Percentiles rank a stretch among this genome's conserved stretches.
phyloP scores from a whole-genome alignment of 2,888 invertebrate species.

The Mechanitis mazaeus region DNA sequence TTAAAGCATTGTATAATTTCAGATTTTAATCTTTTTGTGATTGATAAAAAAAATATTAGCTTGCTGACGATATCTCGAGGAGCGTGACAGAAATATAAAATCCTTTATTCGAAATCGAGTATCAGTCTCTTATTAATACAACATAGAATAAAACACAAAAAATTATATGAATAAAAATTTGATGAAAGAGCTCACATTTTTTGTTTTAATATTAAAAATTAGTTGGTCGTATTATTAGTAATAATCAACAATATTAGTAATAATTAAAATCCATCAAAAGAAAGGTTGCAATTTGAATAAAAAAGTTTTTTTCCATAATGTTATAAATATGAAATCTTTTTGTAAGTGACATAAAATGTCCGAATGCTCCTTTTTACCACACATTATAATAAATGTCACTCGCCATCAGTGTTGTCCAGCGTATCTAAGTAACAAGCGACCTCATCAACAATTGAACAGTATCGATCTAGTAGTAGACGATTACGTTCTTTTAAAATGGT shows the following conservation, averaged over 20 bases:
- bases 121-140: conserved; percentile 15
- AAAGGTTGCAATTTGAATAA: no score
- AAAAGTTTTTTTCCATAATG: no score
- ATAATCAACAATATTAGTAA: no score
- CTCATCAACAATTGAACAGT: conserved; percentile 69
- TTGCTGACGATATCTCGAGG: conserved; percentile 30
- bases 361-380: not conserved
- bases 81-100: conserved; percentile 40
- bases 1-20: conserved; percentile 18
- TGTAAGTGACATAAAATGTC: not conserved
- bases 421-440: conserved; percentile 66
- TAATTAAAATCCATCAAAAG: no score
- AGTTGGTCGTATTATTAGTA: no score
- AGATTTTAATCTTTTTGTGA: conserved; percentile 43
- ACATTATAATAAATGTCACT: not conserved
- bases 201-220: no score
- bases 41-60: conserved; percentile 42
- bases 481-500: conserved; percentile 21
- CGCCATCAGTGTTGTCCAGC: conserved; percentile 33
- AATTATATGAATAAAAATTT: not conserved
- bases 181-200: not conserved
- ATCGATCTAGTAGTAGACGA: conserved; percentile 47
- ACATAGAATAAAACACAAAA: not conserved
- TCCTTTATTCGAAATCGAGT: conserved; percentile 20
- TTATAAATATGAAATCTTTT: conserved; percentile 1